Evolutionary conservation across 2,888 invertebrate species (phyloP), one percentile per base, ranked within the genome.

Genomic region (Encarsia formosa): DNA sequence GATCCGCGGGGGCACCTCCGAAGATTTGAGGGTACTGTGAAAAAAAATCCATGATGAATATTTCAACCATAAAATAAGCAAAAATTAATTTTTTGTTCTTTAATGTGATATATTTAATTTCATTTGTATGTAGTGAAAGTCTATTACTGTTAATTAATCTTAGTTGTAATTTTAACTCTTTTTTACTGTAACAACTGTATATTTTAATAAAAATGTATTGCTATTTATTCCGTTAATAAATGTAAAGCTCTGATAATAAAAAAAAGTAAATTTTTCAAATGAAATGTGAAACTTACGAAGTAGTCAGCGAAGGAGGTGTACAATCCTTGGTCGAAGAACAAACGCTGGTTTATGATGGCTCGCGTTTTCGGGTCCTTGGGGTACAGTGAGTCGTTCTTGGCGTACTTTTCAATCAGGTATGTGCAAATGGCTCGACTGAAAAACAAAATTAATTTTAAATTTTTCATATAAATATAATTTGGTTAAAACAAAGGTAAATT

Each of bases 381-480:
- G 61, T 82, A 85, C 26, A 86, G 65, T 0, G 79, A 74, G 61
- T 84, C 84, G 52, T 84, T 79, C 53, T 81, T 81, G 2, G 78
- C 83, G 56, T 86, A 87, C 41, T 84, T 80, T 56, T 83, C 81
- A 8, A 76, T 82, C 57, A 87, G 68, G 66, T 87, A 87, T 5
- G 78, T 71, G 75, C 83, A 76, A 41, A 87, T 86, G 0, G 85
- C 84, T 18, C 84, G 84, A 61, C 86, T 86, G 73, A 20, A 77
- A 76, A 41, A 24, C 26, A 55, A 19, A 26, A 34, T 16, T 5
- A n/a, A n/a, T n/a, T n/a, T n/a, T n/a, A n/a, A n/a, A n/a, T n/a
- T n/a, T n/a, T n/a, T n/a, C n/a, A n/a, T n/a, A n/a, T n/a, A n/a
- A n/a, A n/a, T n/a, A n/a, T n/a, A n/a, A n/a, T n/a, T n/a, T n/a